Evolutionary conservation across 2,797 vertebrate genomes (phyloP), one percentile per base, ranked within the genome.

Genomic region (Oreochromis mossambicus): DNA sequence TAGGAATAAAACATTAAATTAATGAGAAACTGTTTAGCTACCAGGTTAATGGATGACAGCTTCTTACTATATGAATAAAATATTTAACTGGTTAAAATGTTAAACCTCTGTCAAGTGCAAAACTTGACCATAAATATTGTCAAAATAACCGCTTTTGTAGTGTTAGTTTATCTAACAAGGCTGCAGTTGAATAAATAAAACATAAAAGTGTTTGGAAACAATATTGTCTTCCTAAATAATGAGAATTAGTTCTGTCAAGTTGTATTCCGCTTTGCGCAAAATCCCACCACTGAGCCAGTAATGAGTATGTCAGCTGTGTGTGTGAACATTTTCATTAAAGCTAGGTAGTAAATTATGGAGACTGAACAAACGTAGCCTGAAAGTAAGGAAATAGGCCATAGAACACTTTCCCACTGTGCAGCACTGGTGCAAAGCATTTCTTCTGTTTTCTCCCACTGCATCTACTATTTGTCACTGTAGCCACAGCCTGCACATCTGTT

Each of bases 401-500:
- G 19, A 51, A 70, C 21, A 41, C 68, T 46, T 56, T 2, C 61
- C 78, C 75, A 34, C 38, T 21, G 82, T 41, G 80, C 83, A 36
- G 36, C 2, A 24, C 43, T 61, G 54, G 58, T 48, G 80, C 17
- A 29, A 61, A 76, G n/a, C 70, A 14, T 80, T 77, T 77, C 50
- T 38, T 75, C n/a, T 6, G 1, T 10, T 86, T 87, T 58, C 63
- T 52, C 77, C 81, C 75, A 8, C 68, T 46, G 68, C 46, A 41
- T 19, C 79, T 15, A n/a, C 54, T 76, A 63, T 86, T 76, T 83
- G 83, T 91, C 63, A 50, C 61, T 34, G 32, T 21, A 21, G 80
- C 76, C 12, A 24, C 86, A 75, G 29, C 77, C 58, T 17, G 56
- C 87, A 87, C 92, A 91, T 92, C 91, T 93, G 89, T 36, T 41